A percentile compares a stretch with the other conserved stretches of the same genome.
Conservation (phyloP, 2,797 vertebrate genomes). For the Pseudochromis fuscus region DNA sequence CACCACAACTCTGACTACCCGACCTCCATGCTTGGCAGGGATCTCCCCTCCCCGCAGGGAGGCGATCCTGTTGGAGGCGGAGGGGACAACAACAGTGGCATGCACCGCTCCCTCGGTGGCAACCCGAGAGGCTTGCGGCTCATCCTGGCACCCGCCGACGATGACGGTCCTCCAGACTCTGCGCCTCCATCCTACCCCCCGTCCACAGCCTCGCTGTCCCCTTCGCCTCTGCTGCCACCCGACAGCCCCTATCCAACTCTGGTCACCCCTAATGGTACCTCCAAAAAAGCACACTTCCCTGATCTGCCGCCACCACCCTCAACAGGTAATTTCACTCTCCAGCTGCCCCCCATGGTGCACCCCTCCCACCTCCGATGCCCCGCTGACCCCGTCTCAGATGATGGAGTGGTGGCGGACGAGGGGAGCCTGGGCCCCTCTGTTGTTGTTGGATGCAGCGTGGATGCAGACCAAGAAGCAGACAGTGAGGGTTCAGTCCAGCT, state of each 20-base stretch:
- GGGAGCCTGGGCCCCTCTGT: constrained; percentile 67
- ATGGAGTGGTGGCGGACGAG: constrained; percentile 51
- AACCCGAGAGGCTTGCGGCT: constrained; percentile 93
- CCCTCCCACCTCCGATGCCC: constrained; percentile 85
- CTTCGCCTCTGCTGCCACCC: constrained; percentile 78
- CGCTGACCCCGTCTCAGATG: constrained; percentile 82
- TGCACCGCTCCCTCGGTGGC: constrained; percentile 86
- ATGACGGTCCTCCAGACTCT: constrained; percentile 89
- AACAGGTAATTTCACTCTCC: constrained; percentile 88
- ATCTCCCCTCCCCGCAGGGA: constrained; percentile 87
- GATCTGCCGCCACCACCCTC: constrained; percentile 81
- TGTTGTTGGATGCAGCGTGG: constrained; percentile 59
- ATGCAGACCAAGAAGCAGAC: constrained; percentile 62
- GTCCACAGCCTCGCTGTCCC: constrained; percentile 85
- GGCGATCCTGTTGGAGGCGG: constrained; percentile 50
- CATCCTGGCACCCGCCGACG: constrained; percentile 90
- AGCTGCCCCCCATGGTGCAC: constrained; percentile 89
- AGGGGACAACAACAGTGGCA: constrained; percentile 69
- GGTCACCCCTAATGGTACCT: constrained; percentile 81
- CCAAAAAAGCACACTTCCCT: constrained; percentile 83
- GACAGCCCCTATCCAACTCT: constrained; percentile 81
- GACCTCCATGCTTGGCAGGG: constrained; percentile 88
- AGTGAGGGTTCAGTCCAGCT: constrained; percentile 66
- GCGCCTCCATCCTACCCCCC: constrained; percentile 91
- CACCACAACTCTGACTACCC: constrained; percentile 89